A percentile compares a stretch with the other conserved stretches of the same genome.
phyloP scores from a whole-genome alignment of 2,113 vertebrate species.

The Zosterops hypoxanthus region DNA sequence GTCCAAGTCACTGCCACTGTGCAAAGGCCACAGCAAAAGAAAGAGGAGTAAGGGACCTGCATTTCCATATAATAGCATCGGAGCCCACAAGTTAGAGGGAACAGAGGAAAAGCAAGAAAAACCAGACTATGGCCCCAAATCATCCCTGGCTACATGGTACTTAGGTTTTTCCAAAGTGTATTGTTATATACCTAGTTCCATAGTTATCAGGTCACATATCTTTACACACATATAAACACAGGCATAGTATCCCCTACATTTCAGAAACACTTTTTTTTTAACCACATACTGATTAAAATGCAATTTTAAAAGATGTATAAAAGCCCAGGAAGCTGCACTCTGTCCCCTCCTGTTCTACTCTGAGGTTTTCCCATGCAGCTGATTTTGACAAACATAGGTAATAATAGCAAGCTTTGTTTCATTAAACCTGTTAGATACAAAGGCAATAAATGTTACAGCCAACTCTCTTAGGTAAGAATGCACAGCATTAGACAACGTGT shows the following conservation, averaged over 20 bases:
- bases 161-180: not conserved
- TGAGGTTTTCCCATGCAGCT: not conserved
- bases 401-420: not conserved
- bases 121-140: not conserved
- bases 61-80: not conserved
- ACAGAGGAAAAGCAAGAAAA: not conserved
- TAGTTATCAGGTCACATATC: not conserved
- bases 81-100: not conserved
- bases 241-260: not conserved
- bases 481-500: not conserved
- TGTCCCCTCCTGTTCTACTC: not conserved
- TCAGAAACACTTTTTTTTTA: not conserved
- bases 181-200: not conserved
- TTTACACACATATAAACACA: not conserved
- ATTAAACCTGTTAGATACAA: not conserved
- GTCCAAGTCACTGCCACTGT: not conserved
- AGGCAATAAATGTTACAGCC: not conserved
- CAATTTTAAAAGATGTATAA: not conserved
- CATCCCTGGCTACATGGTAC: not conserved
- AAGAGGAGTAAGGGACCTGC: not conserved
- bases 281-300: not conserved
- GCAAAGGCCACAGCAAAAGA: not conserved
- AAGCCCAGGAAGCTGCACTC: not conserved
- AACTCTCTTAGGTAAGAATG: not conserved
- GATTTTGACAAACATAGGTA: not conserved